A percentile compares a stretch with the other conserved stretches of the same genome.
These are phyloP conservation scores for Prinia subflava DNA, from an alignment of 2,113 vertebrate species.

Conservation along the genomic window DNA sequence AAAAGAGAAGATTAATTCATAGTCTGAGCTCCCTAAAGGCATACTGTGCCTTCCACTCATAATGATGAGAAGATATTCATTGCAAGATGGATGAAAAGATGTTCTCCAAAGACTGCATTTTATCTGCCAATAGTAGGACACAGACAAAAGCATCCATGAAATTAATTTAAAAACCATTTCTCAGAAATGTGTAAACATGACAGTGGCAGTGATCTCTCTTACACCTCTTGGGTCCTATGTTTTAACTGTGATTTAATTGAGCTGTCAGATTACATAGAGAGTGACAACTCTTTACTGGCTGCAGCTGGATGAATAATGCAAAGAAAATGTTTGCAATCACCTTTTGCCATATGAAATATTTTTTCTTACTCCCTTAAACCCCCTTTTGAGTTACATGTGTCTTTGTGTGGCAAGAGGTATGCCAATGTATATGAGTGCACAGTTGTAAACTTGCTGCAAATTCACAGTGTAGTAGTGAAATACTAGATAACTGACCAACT, in stretches of 20 bases:
- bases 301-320: constrained; percentile 38
- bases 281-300: constrained; percentile 15
- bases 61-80: neutral
- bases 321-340: neutral
- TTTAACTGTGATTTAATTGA: constrained; percentile 51
- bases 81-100: constrained; percentile 10
- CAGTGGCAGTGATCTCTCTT: constrained; percentile 28
- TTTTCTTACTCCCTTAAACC: neutral
- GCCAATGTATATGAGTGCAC: neutral
- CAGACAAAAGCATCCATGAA: neutral
- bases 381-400: neutral
- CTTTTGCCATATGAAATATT: neutral
- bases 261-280: constrained; percentile 35
- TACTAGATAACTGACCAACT: neutral
- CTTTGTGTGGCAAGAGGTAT: neutral
- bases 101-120: constrained; percentile 33
- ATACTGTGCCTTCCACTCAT: neutral
- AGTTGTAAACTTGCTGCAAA: neutral
- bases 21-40: constrained; percentile 2
- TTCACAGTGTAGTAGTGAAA: neutral
- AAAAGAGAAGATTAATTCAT: constrained; percentile 19
- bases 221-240: constrained; percentile 40
- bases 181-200: constrained; percentile 49
- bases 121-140: neutral
- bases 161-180: constrained; percentile 41